phyloP scores from a whole-genome alignment of 2,113 vertebrate species.

The Pomatorhinus ruficollis region DNA sequence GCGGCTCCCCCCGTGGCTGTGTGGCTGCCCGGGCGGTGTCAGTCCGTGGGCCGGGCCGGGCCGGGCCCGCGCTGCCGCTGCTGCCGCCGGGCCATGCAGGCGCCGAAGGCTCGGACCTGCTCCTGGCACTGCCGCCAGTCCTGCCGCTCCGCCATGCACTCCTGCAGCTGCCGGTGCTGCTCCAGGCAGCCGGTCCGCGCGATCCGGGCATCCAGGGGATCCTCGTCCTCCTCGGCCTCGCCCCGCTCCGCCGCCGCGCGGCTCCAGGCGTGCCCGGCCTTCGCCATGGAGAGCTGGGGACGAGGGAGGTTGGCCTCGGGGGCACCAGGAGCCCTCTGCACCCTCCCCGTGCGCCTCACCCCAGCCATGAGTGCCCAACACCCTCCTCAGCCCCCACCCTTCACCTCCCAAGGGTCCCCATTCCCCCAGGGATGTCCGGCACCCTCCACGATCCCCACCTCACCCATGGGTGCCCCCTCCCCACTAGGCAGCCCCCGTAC shows the following conservation, averaged over 20 bases:
- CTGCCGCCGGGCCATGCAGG: slow-evolving; percentile 86
- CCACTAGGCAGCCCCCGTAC: neutral
- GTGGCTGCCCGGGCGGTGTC: neutral
- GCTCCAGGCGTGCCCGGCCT: slow-evolving; percentile 77
- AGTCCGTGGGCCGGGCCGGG: neutral
- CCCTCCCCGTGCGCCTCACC: too few species aligned
- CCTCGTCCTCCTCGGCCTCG: slow-evolving; percentile 76
- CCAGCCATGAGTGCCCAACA: neutral
- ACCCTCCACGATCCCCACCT: accelerated
- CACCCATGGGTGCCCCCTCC: neutral
- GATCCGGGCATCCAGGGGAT: slow-evolving; percentile 87
- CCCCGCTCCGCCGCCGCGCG: neutral
- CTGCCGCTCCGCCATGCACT: slow-evolving; percentile 90
- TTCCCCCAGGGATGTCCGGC: accelerated
- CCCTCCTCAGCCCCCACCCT: neutral
- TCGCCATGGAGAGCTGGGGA: slow-evolving; percentile 64
- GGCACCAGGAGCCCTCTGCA: neutral
- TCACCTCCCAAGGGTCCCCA: too few species aligned
- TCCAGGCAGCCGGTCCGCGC: slow-evolving; percentile 82
- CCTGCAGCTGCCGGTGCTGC: slow-evolving; percentile 86
- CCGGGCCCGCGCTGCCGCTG: accelerated
- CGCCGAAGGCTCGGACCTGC: slow-evolving; percentile 82
- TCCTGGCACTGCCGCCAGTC: slow-evolving; percentile 90
- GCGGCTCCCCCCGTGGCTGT: neutral
- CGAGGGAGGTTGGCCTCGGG: accelerated